Percentiles rank a stretch among this genome's conserved stretches.
These are phyloP conservation scores for Phasianus colchicus DNA, from an alignment of 2,113 vertebrate genomes.

Conservation along the genomic window DNA sequence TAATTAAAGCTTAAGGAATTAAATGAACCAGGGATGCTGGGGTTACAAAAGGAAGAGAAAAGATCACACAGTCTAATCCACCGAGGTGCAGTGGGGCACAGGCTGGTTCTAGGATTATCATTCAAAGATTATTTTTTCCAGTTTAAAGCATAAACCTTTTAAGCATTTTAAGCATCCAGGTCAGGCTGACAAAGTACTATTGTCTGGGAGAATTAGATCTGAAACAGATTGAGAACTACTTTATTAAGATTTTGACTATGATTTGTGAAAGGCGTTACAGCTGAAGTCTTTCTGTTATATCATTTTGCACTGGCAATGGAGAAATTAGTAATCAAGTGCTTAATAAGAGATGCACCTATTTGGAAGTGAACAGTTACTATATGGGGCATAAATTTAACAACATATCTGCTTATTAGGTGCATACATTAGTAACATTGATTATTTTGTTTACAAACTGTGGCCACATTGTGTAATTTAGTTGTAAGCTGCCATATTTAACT, in stretches of 20 bases:
- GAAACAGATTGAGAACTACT: conserved; percentile 22
- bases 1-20: conserved; percentile 78
- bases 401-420: conserved; percentile 17
- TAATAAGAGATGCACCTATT: not conserved
- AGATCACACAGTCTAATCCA: conserved; percentile 55
- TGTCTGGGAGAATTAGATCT: conserved; percentile 15
- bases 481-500: conserved; percentile 38
- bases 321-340: conserved; percentile 4
- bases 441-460: conserved; percentile 39
- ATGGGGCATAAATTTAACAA: not conserved
- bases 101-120: conserved; percentile 62
- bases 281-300: not conserved
- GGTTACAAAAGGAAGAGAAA: conserved; percentile 61
- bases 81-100: conserved; percentile 28
- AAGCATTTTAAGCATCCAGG: conserved; percentile 48
- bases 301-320: not conserved
- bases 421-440: conserved; percentile 17
- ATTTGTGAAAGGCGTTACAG: not conserved
- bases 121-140: not conserved
- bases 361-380: not conserved
- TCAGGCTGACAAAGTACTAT: not conserved
- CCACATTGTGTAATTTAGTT: conserved; percentile 24
- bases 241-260: not conserved
- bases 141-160: conserved; percentile 48
- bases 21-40: conserved; percentile 65